A percentile compares a stretch with the other conserved stretches of the same genome.
These are phyloP conservation scores for Indicator indicator DNA, from an alignment of 2,113 vertebrate genomes.

Conservation along the genomic window DNA sequence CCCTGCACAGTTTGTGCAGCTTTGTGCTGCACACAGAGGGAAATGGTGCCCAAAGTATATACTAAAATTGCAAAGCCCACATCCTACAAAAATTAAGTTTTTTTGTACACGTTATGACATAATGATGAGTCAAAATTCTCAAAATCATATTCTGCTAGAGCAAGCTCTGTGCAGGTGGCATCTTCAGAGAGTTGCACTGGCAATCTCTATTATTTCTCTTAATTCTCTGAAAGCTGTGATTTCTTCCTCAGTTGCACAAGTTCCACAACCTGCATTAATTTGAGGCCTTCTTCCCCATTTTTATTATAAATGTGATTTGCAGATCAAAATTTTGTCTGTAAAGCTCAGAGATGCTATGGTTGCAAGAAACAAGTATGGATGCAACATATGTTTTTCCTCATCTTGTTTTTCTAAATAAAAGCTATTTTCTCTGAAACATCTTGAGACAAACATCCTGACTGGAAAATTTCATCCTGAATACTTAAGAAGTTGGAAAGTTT, in stretches of 20 bases:
- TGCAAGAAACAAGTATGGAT: background rate
- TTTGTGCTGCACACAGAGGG: accelerated
- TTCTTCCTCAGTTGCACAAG: background rate
- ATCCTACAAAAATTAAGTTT: background rate
- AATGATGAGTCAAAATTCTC: background rate
- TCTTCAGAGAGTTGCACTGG: background rate
- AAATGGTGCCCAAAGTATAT: background rate
- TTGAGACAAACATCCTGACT: background rate
- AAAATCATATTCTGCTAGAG: background rate
- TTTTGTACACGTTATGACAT: background rate
- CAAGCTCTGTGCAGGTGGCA: background rate
- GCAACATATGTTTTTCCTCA: background rate
- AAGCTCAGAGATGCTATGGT: background rate
- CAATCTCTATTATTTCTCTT: background rate
- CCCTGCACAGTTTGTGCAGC: background rate
- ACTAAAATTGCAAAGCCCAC: background rate
- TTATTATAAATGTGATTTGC: background rate
- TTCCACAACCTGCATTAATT: background rate
- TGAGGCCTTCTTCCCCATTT: background rate
- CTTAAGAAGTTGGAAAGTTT: background rate
- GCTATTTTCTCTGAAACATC: background rate
- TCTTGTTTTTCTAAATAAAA: background rate
- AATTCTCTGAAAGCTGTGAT: background rate
- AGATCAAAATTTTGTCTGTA: background rate
- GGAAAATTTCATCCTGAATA: background rate